A percentile compares a stretch with the other conserved stretches of the same genome.
Conservation (phyloP, 1,140 invertebrate species). For the Lethocerus indicus region DNA sequence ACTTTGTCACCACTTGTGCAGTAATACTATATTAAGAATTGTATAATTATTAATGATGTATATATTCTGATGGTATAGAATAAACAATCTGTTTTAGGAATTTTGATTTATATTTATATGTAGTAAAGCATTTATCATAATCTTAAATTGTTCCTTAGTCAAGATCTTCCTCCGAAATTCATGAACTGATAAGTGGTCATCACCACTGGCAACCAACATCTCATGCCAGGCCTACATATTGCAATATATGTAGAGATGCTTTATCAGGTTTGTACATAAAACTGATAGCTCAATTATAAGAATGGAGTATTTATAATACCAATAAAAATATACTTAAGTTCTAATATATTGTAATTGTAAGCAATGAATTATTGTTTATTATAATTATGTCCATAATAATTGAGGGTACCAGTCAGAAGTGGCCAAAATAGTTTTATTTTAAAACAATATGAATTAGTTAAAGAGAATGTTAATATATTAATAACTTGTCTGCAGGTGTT, state of each 20-base stretch:
- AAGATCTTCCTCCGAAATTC: conserved; percentile 28
- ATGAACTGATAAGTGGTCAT: conserved; percentile 66
- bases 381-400: conserved; percentile 1
- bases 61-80: no score
- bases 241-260: conserved; percentile 88
- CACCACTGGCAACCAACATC: conserved; percentile 89
- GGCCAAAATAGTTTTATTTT: background rate
- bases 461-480: conserved; percentile 4
- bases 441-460: conserved; percentile 3
- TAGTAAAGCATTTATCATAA: no score
- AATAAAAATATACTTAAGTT: background rate
- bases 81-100: no score
- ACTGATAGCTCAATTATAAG: background rate
- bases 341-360: background rate
- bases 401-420: background rate
- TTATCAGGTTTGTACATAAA: conserved; percentile 39
- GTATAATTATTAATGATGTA: no score
- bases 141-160: conserved; percentile 20
- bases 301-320: background rate
- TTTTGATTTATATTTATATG: no score
- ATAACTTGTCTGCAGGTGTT: conserved; percentile 40
- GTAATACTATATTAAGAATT: no score
- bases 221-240: conserved; percentile 87
- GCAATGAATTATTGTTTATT: background rate
- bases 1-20: no score